These are phyloP conservation scores for Thryonomys swinderianus DNA, from an alignment of 2,113 vertebrate species.

Conservation along the genomic window DNA sequence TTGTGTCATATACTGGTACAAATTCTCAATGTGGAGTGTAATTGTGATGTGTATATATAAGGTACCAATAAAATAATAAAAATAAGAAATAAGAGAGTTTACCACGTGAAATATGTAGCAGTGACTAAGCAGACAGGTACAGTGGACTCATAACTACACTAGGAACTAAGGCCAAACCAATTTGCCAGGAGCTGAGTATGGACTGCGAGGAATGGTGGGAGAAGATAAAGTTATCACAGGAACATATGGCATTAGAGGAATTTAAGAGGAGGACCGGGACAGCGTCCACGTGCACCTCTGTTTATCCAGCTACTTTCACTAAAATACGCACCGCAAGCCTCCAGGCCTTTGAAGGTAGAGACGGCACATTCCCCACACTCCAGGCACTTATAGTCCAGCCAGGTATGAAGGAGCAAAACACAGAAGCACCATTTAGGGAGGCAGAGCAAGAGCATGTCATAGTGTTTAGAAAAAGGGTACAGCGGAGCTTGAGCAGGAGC, in stretches of 20 bases:
- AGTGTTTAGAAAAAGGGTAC: background rate
- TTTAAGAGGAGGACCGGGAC: background rate
- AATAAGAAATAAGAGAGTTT: too few species aligned
- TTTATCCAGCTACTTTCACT: background rate
- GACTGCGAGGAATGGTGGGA: background rate
- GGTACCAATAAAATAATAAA: too few species aligned
- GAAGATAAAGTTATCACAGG: background rate
- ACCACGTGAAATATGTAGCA: background rate
- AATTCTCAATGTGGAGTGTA: too few species aligned
- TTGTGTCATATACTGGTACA: too few species aligned
- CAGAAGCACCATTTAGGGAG: background rate
- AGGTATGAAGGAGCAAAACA: background rate
- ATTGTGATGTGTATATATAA: too few species aligned
- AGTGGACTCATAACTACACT: background rate
- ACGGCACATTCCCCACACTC: accelerated
- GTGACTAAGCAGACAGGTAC: background rate
- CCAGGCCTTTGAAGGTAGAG: background rate
- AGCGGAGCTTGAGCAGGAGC: background rate
- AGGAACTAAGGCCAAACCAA: background rate
- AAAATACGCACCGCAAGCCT: background rate
- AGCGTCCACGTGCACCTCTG: accelerated
- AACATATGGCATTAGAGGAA: background rate
- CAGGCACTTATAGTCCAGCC: background rate
- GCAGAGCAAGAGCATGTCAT: background rate
- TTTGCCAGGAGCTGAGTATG: background rate